phyloP scores from a whole-genome alignment of 2,888 invertebrate species.

The Phengaris alcon region DNA sequence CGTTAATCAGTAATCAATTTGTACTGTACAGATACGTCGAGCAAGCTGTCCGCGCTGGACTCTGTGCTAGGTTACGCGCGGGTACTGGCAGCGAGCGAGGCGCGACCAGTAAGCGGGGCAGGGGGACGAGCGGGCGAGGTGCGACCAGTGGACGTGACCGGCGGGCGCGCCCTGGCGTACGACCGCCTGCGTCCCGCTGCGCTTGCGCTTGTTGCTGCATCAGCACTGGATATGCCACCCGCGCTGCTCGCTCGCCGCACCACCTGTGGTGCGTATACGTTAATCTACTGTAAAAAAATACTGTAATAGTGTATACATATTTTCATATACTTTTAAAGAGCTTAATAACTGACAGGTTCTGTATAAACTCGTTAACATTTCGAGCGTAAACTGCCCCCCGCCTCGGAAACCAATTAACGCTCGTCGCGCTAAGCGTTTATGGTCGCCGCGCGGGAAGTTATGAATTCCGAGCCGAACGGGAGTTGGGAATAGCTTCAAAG shows the following conservation, averaged over 20 bases:
- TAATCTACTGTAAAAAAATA: background rate
- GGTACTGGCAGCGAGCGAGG: slow-evolving; percentile 63
- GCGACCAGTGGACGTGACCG: slow-evolving; percentile 63
- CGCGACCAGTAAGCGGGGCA: slow-evolving; percentile 56
- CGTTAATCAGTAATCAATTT: too few species aligned
- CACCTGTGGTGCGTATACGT: background rate
- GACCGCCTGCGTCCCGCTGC: slow-evolving; percentile 73
- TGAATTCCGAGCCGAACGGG: too few species aligned
- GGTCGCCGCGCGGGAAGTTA: too few species aligned
- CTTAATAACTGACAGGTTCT: too few species aligned
- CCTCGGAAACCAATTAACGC: too few species aligned
- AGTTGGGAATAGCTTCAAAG: too few species aligned
- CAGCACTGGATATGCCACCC: slow-evolving; percentile 43
- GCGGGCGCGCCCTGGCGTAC: slow-evolving; percentile 55
- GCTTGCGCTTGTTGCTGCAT: slow-evolving; percentile 50
- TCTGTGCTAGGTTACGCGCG: slow-evolving; percentile 83
- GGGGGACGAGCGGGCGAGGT: slow-evolving; percentile 41
- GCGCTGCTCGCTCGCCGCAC: slow-evolving; percentile 70
- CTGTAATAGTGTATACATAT: too few species aligned
- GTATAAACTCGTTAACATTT: too few species aligned
- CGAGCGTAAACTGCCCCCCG: too few species aligned
- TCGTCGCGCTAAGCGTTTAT: too few species aligned
- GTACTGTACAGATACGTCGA: slow-evolving; percentile 70
- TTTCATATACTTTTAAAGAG: too few species aligned
- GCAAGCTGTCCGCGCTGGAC: slow-evolving; percentile 81